Percentiles rank a stretch among this genome's conserved stretches.
Conservation (phyloP, 2,113 vertebrate species). For the Stigmatopora argus region DNA sequence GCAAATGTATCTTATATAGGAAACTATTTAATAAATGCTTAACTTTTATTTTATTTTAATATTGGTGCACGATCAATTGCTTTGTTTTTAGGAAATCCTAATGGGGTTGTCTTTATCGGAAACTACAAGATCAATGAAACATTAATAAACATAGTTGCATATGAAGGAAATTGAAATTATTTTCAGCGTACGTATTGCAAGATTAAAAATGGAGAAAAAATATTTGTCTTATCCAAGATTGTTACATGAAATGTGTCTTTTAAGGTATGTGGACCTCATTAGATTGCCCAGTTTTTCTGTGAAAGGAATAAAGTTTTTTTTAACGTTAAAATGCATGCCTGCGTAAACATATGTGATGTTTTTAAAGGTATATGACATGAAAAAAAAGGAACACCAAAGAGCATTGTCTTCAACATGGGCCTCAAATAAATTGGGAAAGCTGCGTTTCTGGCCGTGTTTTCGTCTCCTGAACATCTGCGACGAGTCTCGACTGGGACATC, state of each 20-base stretch:
- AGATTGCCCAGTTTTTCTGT: neutral
- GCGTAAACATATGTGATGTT: neutral
- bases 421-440: conserved; percentile 35
- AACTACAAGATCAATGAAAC: neutral
- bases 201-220: too few species aligned
- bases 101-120: neutral
- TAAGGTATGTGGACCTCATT: too few species aligned
- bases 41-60: too few species aligned
- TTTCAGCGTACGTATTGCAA: too few species aligned
- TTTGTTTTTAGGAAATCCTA: neutral
- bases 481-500: conserved; percentile 49
- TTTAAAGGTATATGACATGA: neutral
- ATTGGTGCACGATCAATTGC: too few species aligned
- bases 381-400: conserved; percentile 14
- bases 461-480: conserved; percentile 53
- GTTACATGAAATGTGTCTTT: too few species aligned
- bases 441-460: conserved; percentile 35
- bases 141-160: too few species aligned
- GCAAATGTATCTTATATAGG: too few species aligned
- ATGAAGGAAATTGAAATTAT: too few species aligned
- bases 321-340: neutral
- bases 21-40: too few species aligned
- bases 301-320: neutral
- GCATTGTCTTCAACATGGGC: conserved; percentile 15
- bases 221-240: too few species aligned